A percentile compares a stretch with the other conserved stretches of the same genome.
Evolutionary conservation across 2,797 vertebrate species (phyloP).

Genomic region (Melanotaenia maccullochi): DNA sequence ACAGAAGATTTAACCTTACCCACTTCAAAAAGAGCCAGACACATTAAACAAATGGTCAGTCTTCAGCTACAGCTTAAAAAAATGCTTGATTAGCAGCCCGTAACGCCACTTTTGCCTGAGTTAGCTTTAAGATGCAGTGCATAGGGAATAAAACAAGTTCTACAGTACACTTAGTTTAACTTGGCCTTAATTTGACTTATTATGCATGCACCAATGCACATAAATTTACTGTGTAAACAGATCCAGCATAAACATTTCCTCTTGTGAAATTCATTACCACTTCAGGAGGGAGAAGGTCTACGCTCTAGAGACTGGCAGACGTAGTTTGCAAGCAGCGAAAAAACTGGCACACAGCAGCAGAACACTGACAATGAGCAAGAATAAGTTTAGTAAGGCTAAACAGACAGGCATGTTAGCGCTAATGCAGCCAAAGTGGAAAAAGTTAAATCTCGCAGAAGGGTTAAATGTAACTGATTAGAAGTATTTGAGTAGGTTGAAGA

Average conservation of each 20-base stretch:
- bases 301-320: conserved; percentile 64
- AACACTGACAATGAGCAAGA: conserved; percentile 73
- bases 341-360: conserved; percentile 60
- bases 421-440: conserved; percentile 51
- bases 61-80: background rate
- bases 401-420: conserved; percentile 80
- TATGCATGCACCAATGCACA: conserved; percentile 70
- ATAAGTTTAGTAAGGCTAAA: conserved; percentile 83
- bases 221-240: conserved; percentile 76
- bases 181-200: conserved; percentile 56
- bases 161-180: conserved; percentile 55
- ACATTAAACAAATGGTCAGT: background rate
- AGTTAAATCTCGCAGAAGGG: conserved; percentile 27
- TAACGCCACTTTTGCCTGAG: conserved; percentile 14
- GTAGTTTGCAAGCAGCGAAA: conserved; percentile 62
- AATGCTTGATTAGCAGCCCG: conserved; percentile 16
- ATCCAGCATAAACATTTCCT: conserved; percentile 66
- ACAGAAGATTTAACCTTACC: conserved; percentile 15
- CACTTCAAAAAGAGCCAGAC: conserved; percentile 10
- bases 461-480: conserved; percentile 39
- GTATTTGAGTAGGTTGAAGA: conserved; percentile 12
- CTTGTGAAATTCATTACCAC: conserved; percentile 77
- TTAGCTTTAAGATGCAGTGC: conserved; percentile 20
- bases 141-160: conserved; percentile 48
- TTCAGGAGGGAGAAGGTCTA: conserved; percentile 64